Base-by-base conservation (phyloP, 2,113 vertebrate species). In the Grammomys surdaster region DNA sequence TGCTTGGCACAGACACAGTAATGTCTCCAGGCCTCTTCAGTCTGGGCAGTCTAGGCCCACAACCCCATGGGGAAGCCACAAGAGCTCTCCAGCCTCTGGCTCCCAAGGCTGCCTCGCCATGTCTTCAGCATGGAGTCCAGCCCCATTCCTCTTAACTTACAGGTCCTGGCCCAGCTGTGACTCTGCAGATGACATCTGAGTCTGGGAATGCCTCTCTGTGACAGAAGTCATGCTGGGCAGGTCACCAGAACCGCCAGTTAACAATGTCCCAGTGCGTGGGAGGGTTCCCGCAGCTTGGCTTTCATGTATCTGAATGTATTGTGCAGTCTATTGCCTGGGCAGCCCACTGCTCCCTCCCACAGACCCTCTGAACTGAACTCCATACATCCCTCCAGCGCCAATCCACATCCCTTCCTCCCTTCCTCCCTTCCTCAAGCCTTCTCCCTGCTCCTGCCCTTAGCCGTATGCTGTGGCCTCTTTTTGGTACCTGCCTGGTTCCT, bases 351-450 rank as follows among this genome's bases (percentile, higher is more conserved):
- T 46, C 75, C n/a, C 48, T 86, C 43, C 84, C 43, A 67, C 5
- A 4, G 84, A 43, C 84, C 58, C 40, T 5, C 60, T 33, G 60
- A 67, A 11, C 16, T 85, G 60, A n/a, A 19, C 24, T 26, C 51
- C 84, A 9, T 0, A 22, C 26, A 54, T 0, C 60, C 58, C 20
- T 51, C 60, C 20, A 20, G 56, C 4, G 8, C 65, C 54, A 28
- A 56, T 33, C 12, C 82, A 13, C 14, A 26, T 0, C 0, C 16
- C 40, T 28, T 0, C 63, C 48, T n/a, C 26, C 56, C 8, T 1
- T 7, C 54, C 54, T 11, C n/a, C 81, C 40, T 54, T 40, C 36
- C 14, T 28, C 36, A 28, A n/a, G 22, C 13, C 2, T 28, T 73
- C 36, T 40, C 69, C 22, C 48, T 6, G 48, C 46, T 20, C 46